phyloP scores from a whole-genome alignment of 2,113 vertebrate genomes.

The Varanus komodoensis region DNA sequence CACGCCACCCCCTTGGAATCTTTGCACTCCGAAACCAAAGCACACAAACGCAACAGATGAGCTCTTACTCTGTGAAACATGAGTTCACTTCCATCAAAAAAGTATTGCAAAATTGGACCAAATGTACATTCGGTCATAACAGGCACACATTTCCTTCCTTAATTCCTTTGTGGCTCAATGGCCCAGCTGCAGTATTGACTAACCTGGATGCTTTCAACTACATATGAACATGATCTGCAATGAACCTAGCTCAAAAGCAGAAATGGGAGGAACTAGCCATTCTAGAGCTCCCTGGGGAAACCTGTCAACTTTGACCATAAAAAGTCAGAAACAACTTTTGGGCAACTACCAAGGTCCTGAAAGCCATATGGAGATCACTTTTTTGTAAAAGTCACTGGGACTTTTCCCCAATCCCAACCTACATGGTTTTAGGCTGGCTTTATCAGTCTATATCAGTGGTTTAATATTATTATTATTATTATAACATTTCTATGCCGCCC shows the following conservation, averaged over 20 bases:
- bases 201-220: neutral
- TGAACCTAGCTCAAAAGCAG: neutral
- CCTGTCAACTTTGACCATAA: neutral
- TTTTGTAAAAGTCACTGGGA: slow-evolving; percentile 6
- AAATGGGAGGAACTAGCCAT: neutral
- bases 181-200: no score
- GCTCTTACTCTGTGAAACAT: neutral
- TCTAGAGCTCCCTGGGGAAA: neutral
- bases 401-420: neutral
- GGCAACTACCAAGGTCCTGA: neutral
- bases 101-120: neutral
- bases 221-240: slow-evolving; percentile 2
- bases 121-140: neutral
- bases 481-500: no score
- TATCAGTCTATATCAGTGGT: slow-evolving; percentile 16
- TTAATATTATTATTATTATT: no score
- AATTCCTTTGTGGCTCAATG: neutral
- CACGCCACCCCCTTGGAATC: neutral
- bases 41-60: neutral
- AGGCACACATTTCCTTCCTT: neutral
- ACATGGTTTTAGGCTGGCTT: neutral
- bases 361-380: neutral
- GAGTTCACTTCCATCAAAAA: neutral
- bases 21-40: neutral
- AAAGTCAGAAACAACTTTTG: neutral